Evolutionary conservation across 2,888 invertebrate species (phyloP), one percentile per base, ranked within the genome.

Genomic region (Acleris laterana): DNA sequence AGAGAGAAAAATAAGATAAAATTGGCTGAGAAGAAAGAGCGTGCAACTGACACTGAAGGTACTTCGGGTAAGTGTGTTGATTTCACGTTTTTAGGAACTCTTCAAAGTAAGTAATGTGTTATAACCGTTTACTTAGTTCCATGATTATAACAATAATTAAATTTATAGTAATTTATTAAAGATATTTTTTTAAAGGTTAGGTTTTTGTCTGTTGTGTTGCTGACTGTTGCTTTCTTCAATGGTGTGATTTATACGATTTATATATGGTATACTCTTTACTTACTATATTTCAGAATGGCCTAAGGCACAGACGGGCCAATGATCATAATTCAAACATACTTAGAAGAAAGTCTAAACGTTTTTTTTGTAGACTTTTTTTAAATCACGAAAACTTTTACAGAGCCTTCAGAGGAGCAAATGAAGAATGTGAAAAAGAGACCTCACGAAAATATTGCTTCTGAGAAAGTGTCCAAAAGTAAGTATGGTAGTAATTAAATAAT

Each of bases 1-100:
- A 93, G 96, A 0, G 96, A 96, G 75, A 95, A 96, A 75, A 95
- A 94, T 71, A 97, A 95, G 80, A 80, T 94, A 28, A 94, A 94
- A 71, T 77, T 95, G 11, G 79, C 81, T 13, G 83, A 84, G 59
- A 74, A 95, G 73, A 95, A 95, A 79, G 90, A 95, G 73, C 95
- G 95, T 79, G 90, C 95, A 2, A 80, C 73, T 38, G 69, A 70
- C 57, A 44, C 73, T 22, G 76, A 78, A 62, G 74, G 74, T 58
- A 66, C 63, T 74, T 70, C 76, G 81, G 85, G 87, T 88, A 83
- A 82, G 86, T 89, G 62, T 48, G 49, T 25, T 25, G 25, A 49
- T n/a, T 46, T 46, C 16, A 5, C 1, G 17, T n/a, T n/a, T 46
- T 17, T 17, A 16, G 17, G 46, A 17, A 46, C 20, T 11, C 4